Evolutionary conservation across 1,140 invertebrate species (phyloP), one percentile per base, ranked within the genome.

Genomic region (Meloidogyne exigua): DNA sequence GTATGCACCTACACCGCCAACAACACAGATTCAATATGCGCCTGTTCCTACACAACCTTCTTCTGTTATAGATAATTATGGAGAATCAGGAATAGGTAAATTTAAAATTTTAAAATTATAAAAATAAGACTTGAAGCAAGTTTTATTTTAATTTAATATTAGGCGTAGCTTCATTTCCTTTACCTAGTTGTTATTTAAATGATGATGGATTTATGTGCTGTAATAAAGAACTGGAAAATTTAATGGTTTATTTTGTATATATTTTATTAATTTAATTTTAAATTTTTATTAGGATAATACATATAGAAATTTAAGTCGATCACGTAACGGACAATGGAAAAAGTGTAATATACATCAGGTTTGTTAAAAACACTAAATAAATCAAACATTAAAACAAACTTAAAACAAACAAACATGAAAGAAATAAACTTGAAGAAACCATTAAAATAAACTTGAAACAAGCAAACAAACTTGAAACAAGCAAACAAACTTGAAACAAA

Each of bases 131-230:
- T 57, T 57, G 18, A n/a, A 57, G 4, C 21, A 21, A 57, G n/a
- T 49, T 4, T 57, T n/a, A n/a, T 57, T 0, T 57, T 57, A 7
- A n/a, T 57, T 57, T 57, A n/a, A n/a, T 57, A 21, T n/a, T 57
- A 57, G 49, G 49, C 5, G 13, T 15, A 18, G 44, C 44, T 5
- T 49, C n/a, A 21, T 80, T 82, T 49, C 80, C 80, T 36, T n/a
- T 84, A 10, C 25, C 77, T 15, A 77, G 26, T 57, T 81, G 80
- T 65, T 81, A 81, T 32, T 49, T 84, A 12, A 83, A 81, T 68
- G 68, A 62, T 36, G 80, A 81, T 36, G 80, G 80, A 11, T 81
- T 81, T 82, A 83, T 81, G 80, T 81, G 80, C 32, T 81, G 80
- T 42, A 74, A 72, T 57, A 81, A 76, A 36, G 82, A 81, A 64